Base-by-base conservation (phyloP, 2,113 vertebrate species). In the Xenotilapia flavipinnis region DNA sequence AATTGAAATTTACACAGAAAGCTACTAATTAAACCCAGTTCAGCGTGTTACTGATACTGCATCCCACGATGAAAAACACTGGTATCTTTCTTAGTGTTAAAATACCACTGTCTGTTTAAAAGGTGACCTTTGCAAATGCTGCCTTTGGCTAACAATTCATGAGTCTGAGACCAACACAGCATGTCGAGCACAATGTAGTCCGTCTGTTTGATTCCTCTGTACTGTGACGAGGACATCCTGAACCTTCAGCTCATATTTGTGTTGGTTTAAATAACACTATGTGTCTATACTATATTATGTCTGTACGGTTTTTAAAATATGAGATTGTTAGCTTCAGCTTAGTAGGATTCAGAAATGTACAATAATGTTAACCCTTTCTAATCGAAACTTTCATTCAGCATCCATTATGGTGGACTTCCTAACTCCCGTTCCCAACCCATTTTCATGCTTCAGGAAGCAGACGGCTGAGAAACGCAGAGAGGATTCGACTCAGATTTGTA, bases 211-310 rank as follows among this genome's bases (percentile, higher is more conserved):
- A 36, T 33, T 11, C 58, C 28, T 62, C 58, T 19, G 17, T 62
- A 62, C 17, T 62, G 58, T 62, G 56, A 60, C 15, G 15, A 60
- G 28, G 56, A 60, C 56, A 33, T 33, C 28, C 56, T 60, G 56
- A 31, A 60, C 56, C 28, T 0, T 60, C 56, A 3, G 56, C 56
- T 0, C 31, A 36, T 5, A 33, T 62, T 19, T n/a, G 0, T 36
- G 58, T 11, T 33, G 58, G 58, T 62, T 62, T 62, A 19, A 62
- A 19, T 36, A 62, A 36, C 28, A 21, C 11, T 12, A n/a, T 38
- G 38, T 5, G 9, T 38, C 36, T 10, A 38, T 10, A 38, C 38
- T 38, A 60, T 62, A 62, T 62, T 7, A 62, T 36, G 58, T 36
- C 31, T 11, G 9, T 1, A 36, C 3, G 3, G 58, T 36, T 65